Evolutionary conservation across 1,140 invertebrate genomes (phyloP).

Genomic region (Colletes latitarsis): DNA sequence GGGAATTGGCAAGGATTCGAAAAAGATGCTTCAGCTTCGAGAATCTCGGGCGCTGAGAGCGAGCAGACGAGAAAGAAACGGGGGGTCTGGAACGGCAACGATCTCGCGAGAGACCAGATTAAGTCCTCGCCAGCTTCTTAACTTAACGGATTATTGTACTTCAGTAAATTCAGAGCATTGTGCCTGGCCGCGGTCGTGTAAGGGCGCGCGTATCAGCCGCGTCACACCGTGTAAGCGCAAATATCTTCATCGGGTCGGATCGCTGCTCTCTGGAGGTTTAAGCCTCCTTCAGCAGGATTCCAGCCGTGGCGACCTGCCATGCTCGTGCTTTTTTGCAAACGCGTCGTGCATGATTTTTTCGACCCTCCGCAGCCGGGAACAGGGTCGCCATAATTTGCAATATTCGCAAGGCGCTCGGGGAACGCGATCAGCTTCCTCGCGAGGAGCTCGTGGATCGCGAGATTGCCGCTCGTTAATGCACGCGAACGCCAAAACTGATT

Average conservation of each 20-base stretch:
- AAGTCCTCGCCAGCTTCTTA: conserved; percentile 29
- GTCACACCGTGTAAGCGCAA: neutral
- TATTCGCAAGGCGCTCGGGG: neutral
- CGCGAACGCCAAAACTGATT: neutral
- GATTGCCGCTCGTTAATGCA: conserved; percentile 16
- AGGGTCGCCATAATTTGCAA: conserved; percentile 19
- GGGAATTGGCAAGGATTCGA: neutral
- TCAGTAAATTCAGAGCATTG: conserved; percentile 54
- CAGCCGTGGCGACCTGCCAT: conserved; percentile 1
- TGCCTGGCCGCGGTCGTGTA: neutral
- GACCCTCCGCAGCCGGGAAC: neutral
- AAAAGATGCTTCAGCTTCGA: conserved; percentile 19
- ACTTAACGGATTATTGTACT: conserved; percentile 50
- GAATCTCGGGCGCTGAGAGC: neutral
- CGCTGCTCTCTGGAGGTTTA: conserved; percentile 41
- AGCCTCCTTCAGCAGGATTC: conserved; percentile 47
- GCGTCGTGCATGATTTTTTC: neutral
- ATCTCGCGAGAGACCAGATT: conserved; percentile 20
- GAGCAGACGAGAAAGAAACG: no score
- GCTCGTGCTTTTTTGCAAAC: conserved; percentile 3
- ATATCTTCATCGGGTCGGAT: conserved; percentile 47
- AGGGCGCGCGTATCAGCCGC: neutral
- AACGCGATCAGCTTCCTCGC: no score
- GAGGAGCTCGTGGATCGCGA: neutral
- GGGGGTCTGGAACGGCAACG: neutral